Base-by-base conservation (phyloP, 2,113 vertebrate genomes). In the Eupsittula cactorum region DNA sequence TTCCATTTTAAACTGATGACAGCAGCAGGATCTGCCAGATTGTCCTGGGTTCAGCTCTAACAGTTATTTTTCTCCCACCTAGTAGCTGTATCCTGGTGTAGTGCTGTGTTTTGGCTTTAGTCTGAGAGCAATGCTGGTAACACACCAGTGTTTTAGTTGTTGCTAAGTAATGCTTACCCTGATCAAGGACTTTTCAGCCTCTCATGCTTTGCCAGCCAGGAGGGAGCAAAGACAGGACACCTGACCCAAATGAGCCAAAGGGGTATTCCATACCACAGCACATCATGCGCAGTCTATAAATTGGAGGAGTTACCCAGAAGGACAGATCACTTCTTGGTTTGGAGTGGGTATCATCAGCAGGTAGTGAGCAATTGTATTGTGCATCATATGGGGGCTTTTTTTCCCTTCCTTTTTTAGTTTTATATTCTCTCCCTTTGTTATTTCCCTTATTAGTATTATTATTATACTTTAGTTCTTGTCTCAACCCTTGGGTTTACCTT, bases 1-100 rank as follows among this genome's bases (percentile, higher is more conserved):
- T 88, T 93, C 91, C 19, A 39, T 93, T 96, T 95, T 70, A 74
- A 90, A 49, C 18, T 4, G 19, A 44, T 92, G 82, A 93, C 46
- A 67, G 6, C 76, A 70, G 20, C 53, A 52, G 17, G 8, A 19
- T 35, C 57, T 35, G 33, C 33, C 33, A 59, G 57, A 59, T 24
- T 59, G 57, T 59, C 57, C 33, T 59, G 33, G 57, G 33, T 59
- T 59, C 57, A 59, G 57, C 21, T 35, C 33, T 59, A 35, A 21
- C 33, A 59, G 33, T 24, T 59, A 10, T 35, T 59, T 59, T 59
- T 35, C 33, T 59, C 57, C 13, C n/a, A 35, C 33, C 20, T 59
- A 24, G 33, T 59, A 35, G 57, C 33, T 59, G 57, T 59, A 24
- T 23, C 33, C 21, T 23, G 21, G 33, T 59, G 33, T 33, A 59